Evolutionary conservation across 2,888 invertebrate genomes (phyloP).

Genomic region (Yponomeuta evonymella): DNA sequence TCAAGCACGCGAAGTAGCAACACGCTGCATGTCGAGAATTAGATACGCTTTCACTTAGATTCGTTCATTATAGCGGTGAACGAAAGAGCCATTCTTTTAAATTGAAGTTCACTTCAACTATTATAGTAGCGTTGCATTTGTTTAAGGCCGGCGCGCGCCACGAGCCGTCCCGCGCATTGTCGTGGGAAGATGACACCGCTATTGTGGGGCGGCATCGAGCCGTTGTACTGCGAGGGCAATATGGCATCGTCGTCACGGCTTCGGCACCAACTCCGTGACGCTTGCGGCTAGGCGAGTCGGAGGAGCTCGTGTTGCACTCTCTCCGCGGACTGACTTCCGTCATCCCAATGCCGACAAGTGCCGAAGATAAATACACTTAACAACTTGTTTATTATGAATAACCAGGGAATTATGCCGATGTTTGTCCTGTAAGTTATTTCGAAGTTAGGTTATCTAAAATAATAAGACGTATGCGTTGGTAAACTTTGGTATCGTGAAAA

Average conservation of each 20-base stretch:
- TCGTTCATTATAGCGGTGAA: not conserved
- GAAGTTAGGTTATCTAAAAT: not conserved
- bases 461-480: not conserved
- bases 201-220: not conserved
- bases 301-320: constrained; percentile 3
- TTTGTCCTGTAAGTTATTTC: not conserved
- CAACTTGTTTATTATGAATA: not conserved
- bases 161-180: constrained; percentile 37
- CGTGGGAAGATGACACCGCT: constrained; percentile 54
- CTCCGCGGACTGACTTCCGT: not conserved
- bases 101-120: not conserved
- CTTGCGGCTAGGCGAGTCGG: not conserved
- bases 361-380: not conserved
- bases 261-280: not conserved
- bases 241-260: not conserved
- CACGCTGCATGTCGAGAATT: constrained; percentile 30
- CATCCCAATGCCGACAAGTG: not conserved
- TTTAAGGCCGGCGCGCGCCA: constrained; percentile 7
- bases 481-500: not conserved
- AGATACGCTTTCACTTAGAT: constrained; percentile 37
- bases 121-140: constrained; percentile 9
- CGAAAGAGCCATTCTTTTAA: not conserved
- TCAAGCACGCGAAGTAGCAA: constrained; percentile 38
- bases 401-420: not conserved
- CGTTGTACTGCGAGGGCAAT: not conserved